Evolutionary conservation across 2,888 invertebrate genomes (phyloP).

Genomic region (Azorinus chamasolen): DNA sequence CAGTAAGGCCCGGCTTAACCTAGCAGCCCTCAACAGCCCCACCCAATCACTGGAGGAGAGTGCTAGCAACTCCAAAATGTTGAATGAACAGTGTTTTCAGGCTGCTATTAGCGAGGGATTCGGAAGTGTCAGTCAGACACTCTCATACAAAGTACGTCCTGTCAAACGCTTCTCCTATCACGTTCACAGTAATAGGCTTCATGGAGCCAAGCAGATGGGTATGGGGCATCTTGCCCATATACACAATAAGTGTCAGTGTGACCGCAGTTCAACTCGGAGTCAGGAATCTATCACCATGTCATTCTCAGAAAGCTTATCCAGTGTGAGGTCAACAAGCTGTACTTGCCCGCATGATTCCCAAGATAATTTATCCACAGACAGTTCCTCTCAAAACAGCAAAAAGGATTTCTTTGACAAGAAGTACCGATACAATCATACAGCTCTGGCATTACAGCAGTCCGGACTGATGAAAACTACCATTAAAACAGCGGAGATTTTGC

Average conservation of each 20-base stretch:
- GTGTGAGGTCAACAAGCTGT: too few species aligned
- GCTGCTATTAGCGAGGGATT: conserved; percentile 45
- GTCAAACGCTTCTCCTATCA: conserved; percentile 4
- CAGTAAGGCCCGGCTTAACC: too few species aligned
- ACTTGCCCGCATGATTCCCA: too few species aligned
- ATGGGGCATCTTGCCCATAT: too few species aligned
- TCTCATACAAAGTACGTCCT: conserved; percentile 28
- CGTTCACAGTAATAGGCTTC: neutral
- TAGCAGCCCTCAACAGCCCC: too few species aligned
- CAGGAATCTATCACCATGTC: too few species aligned
- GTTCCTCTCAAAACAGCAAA: neutral
- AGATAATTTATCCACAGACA: too few species aligned
- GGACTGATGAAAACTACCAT: conserved; percentile 89
- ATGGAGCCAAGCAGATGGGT: neutral
- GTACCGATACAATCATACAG: conserved; percentile 72
- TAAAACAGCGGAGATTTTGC: conserved; percentile 89
- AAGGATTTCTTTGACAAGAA: conserved; percentile 36
- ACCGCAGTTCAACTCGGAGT: too few species aligned
- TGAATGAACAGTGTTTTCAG: conserved; percentile 42
- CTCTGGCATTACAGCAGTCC: conserved; percentile 72
- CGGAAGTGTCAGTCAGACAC: conserved; percentile 6
- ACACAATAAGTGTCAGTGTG: too few species aligned
- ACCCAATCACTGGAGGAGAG: too few species aligned
- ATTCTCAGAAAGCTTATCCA: too few species aligned
- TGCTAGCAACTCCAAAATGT: neutral